Evolutionary conservation across 2,888 invertebrate genomes (phyloP), one percentile per base, ranked within the genome.

Genomic region (Nymphalis c-album): DNA sequence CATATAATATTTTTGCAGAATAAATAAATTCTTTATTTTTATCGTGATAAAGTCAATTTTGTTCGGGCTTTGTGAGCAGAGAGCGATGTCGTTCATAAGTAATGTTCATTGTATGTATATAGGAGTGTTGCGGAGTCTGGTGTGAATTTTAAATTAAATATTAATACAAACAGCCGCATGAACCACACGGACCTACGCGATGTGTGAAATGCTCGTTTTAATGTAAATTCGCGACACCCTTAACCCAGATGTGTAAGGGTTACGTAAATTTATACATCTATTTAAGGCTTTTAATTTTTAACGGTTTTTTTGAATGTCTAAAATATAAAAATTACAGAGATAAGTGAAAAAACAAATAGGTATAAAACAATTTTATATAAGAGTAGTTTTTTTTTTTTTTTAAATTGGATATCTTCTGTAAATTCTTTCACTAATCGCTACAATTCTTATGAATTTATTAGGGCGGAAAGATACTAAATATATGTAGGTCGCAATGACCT

Each of bases 131-230:
- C 80, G 78, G 80, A 78, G 80, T 79, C 79, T 80, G 80, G 88
- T 85, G 88, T 80, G 85, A 89, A 86, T 84, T 88, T 86, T 80
- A 80, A 81, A 86, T 88, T 83, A 87, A 88, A 85, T 86, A 89
- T 89, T 86, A 83, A 87, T 79, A 79, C 77, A 77, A 82, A 82
- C 78, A 77, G 79, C 85, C 85, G 75, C 85, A 80, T 72, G 74
- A 79, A 80, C 82, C 79, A 77, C 81, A 81, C 77, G 67, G 70
- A 69, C 73, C 71, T 71, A 73, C 65, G 67, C 73, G 72, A 69
- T 73, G 69, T 70, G 71, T 72, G 74, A 67, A 72, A 71, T 67
- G 65, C 72, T 68, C 73, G 73, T 73, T 73, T 73, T 74, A 68
- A 71, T 74, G 73, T 74, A 73, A 74, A 75, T 75, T 73, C 73